Evolutionary conservation across 2,888 invertebrate genomes (phyloP), one percentile per base, ranked within the genome.

Genomic region (Cordilura impudica): DNA sequence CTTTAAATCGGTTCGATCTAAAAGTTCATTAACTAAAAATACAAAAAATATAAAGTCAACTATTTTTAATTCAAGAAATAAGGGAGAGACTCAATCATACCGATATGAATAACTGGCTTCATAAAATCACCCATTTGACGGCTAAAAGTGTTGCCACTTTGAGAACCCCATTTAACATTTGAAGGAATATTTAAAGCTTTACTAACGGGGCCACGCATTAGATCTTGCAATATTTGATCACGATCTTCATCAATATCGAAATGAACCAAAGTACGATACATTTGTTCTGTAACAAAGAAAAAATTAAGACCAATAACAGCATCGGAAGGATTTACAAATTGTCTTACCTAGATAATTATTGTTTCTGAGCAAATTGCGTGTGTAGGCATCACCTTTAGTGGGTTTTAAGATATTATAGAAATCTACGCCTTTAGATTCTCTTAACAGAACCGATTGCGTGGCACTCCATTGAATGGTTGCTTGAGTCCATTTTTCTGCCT

Each of bases 151-250:
- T 77, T 54, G 4, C 83, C 73, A 6, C 93, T 91, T 84, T 93
- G 93, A 0, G 91, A 91, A 63, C 93, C 94, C 94, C 95, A 96
- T 0, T 86, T 89, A 2, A 94, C 92, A 60, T 92, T 89, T 0
- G 90, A 89, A 0, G 94, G 93, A 19, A 96, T 93, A 1, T 90
- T 89, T 0, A 97, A 91, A 53, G 93, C 93, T 77, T 91, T 82
- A 81, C 92, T 93, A 0, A 97, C 95, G 35, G 90, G 87, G 0
- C 92, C 93, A 83, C 94, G 94, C 97, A 97, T 97, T 56, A 96
- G 87, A 0, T 85, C 82, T 26, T 91, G 78, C 6, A 93, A 82
- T 8, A 85, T 54, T 56, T 81, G 6, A 51, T 89, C 88, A 16
- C 86, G 85, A 73, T 88, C 84, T 69, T 87, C 87, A 70, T 86